These are phyloP conservation scores for Morus bassanus DNA, from an alignment of 2,797 vertebrate genomes.

Conservation along the genomic window DNA sequence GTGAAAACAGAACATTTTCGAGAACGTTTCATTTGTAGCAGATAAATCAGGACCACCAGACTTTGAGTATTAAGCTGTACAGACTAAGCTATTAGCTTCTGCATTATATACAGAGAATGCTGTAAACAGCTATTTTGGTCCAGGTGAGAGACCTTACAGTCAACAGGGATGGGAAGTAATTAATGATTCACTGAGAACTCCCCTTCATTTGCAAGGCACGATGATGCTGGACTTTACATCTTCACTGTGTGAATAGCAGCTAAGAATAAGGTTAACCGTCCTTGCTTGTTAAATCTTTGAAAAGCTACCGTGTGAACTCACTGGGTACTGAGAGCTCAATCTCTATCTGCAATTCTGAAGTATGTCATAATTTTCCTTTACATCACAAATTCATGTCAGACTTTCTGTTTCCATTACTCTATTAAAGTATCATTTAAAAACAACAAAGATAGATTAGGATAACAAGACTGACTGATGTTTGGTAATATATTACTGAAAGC, in stretches of 20 bases:
- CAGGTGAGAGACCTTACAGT: background rate
- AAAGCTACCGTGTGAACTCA: background rate
- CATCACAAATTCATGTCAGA: conserved; percentile 48
- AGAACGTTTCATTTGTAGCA: background rate
- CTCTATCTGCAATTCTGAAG: background rate
- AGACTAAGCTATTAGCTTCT: background rate
- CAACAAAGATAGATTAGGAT: background rate
- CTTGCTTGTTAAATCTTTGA: background rate
- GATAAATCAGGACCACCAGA: background rate
- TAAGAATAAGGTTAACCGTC: background rate
- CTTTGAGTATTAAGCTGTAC: background rate
- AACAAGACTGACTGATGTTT: background rate
- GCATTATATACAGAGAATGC: background rate
- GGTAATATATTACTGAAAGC: background rate
- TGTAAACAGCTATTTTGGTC: background rate
- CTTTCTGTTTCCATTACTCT: conserved; percentile 49
- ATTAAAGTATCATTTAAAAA: background rate
- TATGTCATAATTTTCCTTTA: conserved; percentile 10
- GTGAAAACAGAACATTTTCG: background rate
- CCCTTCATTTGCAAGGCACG: background rate
- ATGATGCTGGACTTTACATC: background rate
- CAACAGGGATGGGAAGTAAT: background rate
- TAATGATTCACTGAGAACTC: background rate
- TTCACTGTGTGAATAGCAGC: background rate
- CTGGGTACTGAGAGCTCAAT: background rate